These are phyloP conservation scores for Fundulus diaphanus DNA, from an alignment of 2,797 vertebrate species.

Conservation along the genomic window DNA sequence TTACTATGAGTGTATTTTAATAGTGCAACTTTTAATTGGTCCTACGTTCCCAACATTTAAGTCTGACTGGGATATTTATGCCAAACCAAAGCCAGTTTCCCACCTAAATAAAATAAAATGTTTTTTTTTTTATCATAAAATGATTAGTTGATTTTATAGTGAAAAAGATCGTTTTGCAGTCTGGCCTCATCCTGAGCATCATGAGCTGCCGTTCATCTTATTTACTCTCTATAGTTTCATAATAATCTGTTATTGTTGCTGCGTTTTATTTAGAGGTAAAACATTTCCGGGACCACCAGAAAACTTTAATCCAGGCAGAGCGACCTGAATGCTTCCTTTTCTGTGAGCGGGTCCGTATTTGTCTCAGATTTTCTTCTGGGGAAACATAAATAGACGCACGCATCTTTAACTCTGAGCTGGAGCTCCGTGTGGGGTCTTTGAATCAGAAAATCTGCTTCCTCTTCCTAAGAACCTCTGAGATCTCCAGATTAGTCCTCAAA, in stretches of 20 bases:
- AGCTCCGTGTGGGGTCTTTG: conserved; percentile 61
- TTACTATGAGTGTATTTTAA: no score
- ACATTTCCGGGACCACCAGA: not conserved
- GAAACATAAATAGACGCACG: conserved; percentile 1
- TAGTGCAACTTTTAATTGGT: not conserved
- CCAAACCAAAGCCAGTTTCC: no score
- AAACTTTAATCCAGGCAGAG: not conserved
- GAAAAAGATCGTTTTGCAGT: no score
- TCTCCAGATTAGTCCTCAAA: conserved; percentile 57
- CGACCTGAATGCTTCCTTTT: not conserved
- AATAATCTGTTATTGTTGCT: not conserved
- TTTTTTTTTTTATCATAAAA: no score
- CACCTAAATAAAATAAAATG: no score
- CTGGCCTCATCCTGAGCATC: no score
- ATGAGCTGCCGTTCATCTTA: not conserved
- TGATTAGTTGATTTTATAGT: no score
- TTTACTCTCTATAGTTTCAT: not conserved
- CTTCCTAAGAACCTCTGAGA: conserved; percentile 59
- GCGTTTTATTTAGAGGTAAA: not conserved
- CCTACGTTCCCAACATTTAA: no score
- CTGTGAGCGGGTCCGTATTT: not conserved
- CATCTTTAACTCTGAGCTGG: conserved; percentile 30
- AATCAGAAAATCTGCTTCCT: conserved; percentile 67
- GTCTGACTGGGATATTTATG: no score
- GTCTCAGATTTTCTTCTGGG: not conserved